Percentiles rank a stretch among this genome's conserved stretches.
These are phyloP conservation scores for Dryadula phaetusa DNA, from an alignment of 2,888 invertebrate species.

Conservation along the genomic window DNA sequence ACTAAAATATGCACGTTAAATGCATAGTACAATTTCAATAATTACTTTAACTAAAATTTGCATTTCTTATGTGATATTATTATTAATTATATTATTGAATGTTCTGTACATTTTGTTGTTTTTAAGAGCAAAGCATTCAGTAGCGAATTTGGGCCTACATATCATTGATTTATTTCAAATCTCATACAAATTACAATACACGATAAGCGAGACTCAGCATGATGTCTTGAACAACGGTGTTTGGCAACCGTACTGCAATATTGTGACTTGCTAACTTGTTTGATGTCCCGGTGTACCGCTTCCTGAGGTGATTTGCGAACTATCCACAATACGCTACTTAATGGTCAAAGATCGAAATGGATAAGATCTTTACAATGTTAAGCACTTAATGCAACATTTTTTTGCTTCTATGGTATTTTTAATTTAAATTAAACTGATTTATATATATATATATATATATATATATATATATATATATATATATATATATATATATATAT, in stretches of 20 bases:
- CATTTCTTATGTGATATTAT: too few species aligned
- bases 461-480: too few species aligned
- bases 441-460: too few species aligned
- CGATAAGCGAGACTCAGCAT: constrained; percentile 39
- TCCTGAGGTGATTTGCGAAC: constrained; percentile 37
- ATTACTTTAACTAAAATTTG: too few species aligned
- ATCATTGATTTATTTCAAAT: constrained; percentile 38
- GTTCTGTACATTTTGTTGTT: not conserved
- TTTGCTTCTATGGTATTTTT: not conserved
- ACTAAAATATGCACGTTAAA: too few species aligned
- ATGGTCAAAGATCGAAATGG: constrained; percentile 28
- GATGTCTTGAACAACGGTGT: constrained; percentile 37
- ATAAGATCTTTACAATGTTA: constrained; percentile 1
- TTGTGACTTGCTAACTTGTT: constrained; percentile 35
- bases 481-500: too few species aligned
- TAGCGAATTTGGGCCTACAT: constrained; percentile 35
- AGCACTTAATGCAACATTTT: not conserved
- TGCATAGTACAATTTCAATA: too few species aligned
- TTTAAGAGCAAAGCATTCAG: not conserved
- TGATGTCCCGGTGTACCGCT: constrained; percentile 35
- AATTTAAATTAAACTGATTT: too few species aligned
- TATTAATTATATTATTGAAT: too few species aligned
- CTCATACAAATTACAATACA: constrained; percentile 37
- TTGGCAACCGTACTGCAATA: constrained; percentile 37
- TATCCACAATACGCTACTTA: constrained; percentile 15